Conservation (phyloP, 2,888 invertebrate species). For the Cryptus viduatorius region DNA sequence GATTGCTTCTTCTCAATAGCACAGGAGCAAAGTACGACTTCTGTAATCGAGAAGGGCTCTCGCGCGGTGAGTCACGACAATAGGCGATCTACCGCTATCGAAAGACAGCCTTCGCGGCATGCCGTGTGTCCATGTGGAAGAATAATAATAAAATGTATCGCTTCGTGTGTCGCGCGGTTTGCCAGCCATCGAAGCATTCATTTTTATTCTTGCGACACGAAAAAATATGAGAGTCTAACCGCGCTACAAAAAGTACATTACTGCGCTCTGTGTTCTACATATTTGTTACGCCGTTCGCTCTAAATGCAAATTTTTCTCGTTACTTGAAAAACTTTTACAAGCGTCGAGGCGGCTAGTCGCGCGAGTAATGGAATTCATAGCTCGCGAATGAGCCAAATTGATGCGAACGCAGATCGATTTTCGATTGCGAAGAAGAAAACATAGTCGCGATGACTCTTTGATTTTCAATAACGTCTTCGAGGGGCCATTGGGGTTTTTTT, state of each 20-base stretch:
- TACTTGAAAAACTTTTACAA: constrained; percentile 27
- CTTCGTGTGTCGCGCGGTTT: not conserved
- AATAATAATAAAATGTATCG: not conserved
- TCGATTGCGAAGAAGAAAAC: not conserved
- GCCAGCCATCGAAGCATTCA: not conserved
- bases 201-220: constrained; percentile 16
- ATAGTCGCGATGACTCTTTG: not conserved
- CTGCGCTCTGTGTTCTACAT: constrained; percentile 17
- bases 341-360: constrained; percentile 1
- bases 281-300: constrained; percentile 33
- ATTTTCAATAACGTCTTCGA: not conserved
- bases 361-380: constrained; percentile 44
- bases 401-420: constrained; percentile 24
- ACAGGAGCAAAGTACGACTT: not conserved
- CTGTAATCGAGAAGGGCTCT: constrained; percentile 37
- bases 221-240: not conserved
- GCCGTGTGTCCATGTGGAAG: not conserved
- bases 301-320: constrained; percentile 52
- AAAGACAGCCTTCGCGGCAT: not conserved
- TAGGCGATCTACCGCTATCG: constrained; percentile 36
- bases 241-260: constrained; percentile 1
- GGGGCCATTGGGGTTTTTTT: not conserved
- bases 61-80: constrained; percentile 30
- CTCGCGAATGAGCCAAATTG: constrained; percentile 19
- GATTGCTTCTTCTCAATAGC: constrained; percentile 22